Evolutionary conservation across 2,113 vertebrate genomes (phyloP).

Genomic region (Dicaeum eximium): DNA sequence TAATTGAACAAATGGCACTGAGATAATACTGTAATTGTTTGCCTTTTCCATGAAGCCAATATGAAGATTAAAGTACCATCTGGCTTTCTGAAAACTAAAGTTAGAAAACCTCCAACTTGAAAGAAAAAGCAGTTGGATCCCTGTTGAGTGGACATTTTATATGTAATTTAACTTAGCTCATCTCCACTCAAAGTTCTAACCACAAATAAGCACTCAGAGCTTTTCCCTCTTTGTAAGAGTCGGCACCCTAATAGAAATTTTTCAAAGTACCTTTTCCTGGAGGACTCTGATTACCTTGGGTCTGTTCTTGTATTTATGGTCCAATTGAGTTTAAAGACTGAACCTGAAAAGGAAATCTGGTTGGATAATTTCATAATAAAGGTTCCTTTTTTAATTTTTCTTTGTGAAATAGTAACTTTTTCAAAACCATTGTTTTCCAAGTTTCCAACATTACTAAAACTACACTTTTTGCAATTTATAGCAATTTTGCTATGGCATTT

Average conservation of each 20-base stretch:
- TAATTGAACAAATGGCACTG: constrained; percentile 7
- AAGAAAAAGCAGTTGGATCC: background rate
- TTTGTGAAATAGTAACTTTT: background rate
- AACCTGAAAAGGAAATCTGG: background rate
- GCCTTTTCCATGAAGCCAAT: background rate
- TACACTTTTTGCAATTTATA: background rate
- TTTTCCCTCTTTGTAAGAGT: background rate
- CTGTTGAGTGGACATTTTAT: constrained; percentile 3
- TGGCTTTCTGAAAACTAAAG: constrained; percentile 26
- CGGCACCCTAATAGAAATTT: background rate
- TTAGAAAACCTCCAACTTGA: constrained; percentile 13
- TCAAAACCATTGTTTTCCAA: background rate
- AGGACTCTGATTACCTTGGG: background rate
- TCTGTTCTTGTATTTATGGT: background rate
- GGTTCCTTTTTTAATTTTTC: background rate
- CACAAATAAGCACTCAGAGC: background rate
- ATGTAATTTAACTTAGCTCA: constrained; percentile 31
- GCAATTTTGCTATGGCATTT: background rate
- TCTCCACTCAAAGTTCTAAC: constrained; percentile 45
- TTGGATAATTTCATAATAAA: background rate
- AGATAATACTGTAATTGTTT: constrained; percentile 2
- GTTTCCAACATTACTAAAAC: background rate
- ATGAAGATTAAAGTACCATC: constrained; percentile 15
- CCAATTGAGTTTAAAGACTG: background rate
- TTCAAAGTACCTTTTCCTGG: background rate